phyloP scores from a whole-genome alignment of 1,140 invertebrate genomes.

The Hyposmocoma kahamanoa region DNA sequence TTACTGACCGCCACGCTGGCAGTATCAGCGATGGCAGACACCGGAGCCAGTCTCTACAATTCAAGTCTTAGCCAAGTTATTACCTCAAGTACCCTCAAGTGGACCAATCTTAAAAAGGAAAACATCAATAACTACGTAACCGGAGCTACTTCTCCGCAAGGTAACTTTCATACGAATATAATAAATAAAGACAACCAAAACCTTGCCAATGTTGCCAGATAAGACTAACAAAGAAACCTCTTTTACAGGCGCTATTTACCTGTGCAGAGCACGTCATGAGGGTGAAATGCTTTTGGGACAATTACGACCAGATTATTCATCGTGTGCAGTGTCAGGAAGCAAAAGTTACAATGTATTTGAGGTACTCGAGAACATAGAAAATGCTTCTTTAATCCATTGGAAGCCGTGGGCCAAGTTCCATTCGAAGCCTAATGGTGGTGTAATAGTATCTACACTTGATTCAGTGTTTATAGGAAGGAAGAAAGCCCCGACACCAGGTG shows the following conservation, averaged over 20 bases:
- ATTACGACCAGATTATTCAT: conserved; percentile 72
- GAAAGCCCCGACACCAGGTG: conserved; percentile 53
- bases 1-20: conserved; percentile 44
- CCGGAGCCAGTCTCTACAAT: conserved; percentile 47
- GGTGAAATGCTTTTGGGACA: conserved; percentile 82
- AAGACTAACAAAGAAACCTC: no score
- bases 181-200: no score
- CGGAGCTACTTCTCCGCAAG: conserved; percentile 50
- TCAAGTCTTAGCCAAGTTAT: conserved; percentile 51
- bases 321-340: conserved; percentile 79
- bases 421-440: conserved; percentile 77
- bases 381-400: conserved; percentile 84
- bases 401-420: conserved; percentile 80
- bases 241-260: conserved; percentile 77
- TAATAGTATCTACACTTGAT: conserved; percentile 71
- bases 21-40: conserved; percentile 31
- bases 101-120: conserved; percentile 55
- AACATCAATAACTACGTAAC: conserved; percentile 50
- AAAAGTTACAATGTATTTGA: conserved; percentile 79
- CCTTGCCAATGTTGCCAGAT: no score
- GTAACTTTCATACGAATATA: no score
- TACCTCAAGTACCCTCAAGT: conserved; percentile 62
- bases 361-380: conserved; percentile 84
- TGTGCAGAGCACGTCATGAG: conserved; percentile 81
- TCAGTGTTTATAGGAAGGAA: conserved; percentile 62